Percentiles rank a stretch among this genome's conserved stretches.
Evolutionary conservation across 2,888 invertebrate species (phyloP).

Genomic region (Crioceris asparagi): DNA sequence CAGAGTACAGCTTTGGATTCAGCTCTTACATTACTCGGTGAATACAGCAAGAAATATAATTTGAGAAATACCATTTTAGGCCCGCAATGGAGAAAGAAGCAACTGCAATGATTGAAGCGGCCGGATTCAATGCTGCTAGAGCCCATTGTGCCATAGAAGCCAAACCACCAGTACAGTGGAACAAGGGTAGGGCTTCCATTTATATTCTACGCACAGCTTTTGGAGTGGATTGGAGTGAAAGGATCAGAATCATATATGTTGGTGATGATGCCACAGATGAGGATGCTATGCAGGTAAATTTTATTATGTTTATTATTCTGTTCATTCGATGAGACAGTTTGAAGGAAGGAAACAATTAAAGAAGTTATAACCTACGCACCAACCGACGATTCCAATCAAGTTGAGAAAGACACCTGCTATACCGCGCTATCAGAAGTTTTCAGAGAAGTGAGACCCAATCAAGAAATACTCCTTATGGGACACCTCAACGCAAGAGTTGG

Average conservation of each 20-base stretch:
- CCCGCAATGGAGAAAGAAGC: constrained; percentile 62
- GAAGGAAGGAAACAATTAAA: not conserved
- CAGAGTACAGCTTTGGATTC: too few relatives aligned
- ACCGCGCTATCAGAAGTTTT: too few relatives aligned
- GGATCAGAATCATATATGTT: constrained; percentile 80
- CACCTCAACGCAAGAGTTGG: too few relatives aligned
- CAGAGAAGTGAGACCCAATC: too few relatives aligned
- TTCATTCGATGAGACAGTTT: not conserved
- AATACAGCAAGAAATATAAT: not conserved
- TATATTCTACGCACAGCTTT: constrained; percentile 84
- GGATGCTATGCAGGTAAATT: constrained; percentile 74
- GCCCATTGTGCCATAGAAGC: constrained; percentile 87
- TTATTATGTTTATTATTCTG: constrained; percentile 1
- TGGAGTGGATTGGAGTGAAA: constrained; percentile 84
- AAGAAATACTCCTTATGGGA: too few relatives aligned
- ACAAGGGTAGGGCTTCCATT: constrained; percentile 82
- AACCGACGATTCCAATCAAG: too few relatives aligned
- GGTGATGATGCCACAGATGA: constrained; percentile 85
- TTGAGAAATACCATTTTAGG: constrained; percentile 11
- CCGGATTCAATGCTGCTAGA: constrained; percentile 67
- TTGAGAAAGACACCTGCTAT: too few relatives aligned
- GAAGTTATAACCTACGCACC: not conserved
- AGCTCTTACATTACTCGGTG: not conserved
- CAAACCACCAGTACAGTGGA: constrained; percentile 84
- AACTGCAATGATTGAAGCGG: constrained; percentile 56